phyloP scores from a whole-genome alignment of 2,113 vertebrate genomes.

The Macrotus californicus region DNA sequence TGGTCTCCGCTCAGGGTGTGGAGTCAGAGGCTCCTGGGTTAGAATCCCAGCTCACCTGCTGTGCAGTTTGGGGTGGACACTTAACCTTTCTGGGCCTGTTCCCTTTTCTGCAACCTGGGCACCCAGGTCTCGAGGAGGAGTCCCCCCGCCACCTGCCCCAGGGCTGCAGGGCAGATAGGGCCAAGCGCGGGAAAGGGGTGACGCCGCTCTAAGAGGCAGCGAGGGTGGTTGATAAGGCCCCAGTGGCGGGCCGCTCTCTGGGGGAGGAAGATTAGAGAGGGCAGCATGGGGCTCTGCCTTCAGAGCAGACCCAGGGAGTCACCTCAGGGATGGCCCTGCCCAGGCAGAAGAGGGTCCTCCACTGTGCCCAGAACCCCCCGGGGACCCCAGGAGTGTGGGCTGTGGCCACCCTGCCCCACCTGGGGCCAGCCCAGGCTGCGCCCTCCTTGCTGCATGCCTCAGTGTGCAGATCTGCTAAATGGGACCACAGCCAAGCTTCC shows the following conservation, averaged over 20 bases:
- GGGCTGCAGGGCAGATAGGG: not conserved
- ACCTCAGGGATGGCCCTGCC: not conserved
- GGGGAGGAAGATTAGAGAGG: conserved; percentile 49
- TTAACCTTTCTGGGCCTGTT: not conserved
- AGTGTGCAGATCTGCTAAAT: not conserved
- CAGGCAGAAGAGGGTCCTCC: not conserved
- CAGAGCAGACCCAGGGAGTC: not conserved
- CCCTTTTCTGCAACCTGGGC: not conserved
- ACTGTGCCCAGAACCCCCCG: not conserved
- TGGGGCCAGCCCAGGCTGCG: not conserved
- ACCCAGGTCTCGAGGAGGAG: not conserved
- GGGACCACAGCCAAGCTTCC: too few relatives aligned
- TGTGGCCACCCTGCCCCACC: accelerated
- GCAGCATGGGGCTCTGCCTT: not conserved
- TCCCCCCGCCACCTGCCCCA: not conserved
- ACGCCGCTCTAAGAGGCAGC: not conserved
- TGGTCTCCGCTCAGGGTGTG: not conserved
- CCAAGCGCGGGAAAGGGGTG: conserved; percentile 45
- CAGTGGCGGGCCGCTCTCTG: not conserved
- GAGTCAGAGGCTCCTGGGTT: too few relatives aligned
- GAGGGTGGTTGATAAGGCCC: conserved; percentile 32
- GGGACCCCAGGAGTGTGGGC: not conserved
- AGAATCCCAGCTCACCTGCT: not conserved
- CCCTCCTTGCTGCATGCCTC: not conserved
- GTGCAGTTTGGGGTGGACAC: not conserved